Conservation (phyloP, 2,797 vertebrate species). For the Eurystomus glaucurus region DNA sequence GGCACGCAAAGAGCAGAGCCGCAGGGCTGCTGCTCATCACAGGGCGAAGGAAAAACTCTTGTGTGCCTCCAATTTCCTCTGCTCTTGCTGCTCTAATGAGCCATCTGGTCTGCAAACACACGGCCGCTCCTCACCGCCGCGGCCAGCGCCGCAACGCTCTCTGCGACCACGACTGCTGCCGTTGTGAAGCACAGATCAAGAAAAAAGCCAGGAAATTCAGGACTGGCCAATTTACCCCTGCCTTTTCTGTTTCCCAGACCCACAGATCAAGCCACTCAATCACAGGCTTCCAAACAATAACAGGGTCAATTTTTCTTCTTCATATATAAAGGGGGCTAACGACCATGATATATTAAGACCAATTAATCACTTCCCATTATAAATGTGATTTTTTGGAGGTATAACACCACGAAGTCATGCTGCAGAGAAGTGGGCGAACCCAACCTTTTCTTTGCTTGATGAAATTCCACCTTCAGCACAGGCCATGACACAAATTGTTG, state of each 20-base stretch:
- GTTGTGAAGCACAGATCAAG: background rate
- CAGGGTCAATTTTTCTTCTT: background rate
- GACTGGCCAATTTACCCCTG: fast-evolving
- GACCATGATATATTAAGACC: background rate
- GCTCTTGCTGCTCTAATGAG: conserved; percentile 54
- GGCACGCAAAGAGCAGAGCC: background rate
- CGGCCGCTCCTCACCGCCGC: background rate
- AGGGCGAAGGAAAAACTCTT: conserved; percentile 5
- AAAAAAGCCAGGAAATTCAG: background rate
- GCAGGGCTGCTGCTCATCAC: conserved; percentile 30
- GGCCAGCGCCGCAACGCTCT: background rate
- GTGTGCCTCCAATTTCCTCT: conserved; percentile 50
- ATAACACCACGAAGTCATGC: background rate
- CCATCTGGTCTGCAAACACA: conserved; percentile 49
- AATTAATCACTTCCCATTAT: background rate
- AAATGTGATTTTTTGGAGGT: background rate
- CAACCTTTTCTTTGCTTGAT: fast-evolving
- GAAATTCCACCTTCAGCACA: fast-evolving
- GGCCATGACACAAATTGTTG: fast-evolving
- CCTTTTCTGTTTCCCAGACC: background rate
- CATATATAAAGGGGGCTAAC: background rate
- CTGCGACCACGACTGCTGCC: background rate
- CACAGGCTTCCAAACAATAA: background rate
- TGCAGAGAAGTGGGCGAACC: background rate
- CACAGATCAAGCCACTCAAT: background rate